Evolutionary conservation across 2,888 invertebrate species (phyloP), one percentile per base, ranked within the genome.

Genomic region (Clepsis dumicolana): DNA sequence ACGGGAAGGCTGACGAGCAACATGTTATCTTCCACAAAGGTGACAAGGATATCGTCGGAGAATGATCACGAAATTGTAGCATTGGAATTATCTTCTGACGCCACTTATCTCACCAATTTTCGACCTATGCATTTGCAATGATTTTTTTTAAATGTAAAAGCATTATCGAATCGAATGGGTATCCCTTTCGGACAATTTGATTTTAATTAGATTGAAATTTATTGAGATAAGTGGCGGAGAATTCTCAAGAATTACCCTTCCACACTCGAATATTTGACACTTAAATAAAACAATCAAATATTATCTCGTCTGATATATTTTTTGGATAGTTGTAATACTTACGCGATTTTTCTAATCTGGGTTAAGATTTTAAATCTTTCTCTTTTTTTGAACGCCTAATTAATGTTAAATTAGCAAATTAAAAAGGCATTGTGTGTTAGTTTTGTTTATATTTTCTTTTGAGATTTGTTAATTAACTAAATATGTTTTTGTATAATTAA

Each of bases 1-100:
- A 96, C 81, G 96, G 96, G 70, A 94, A 95, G 80, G 80, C 95
- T 14, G 21, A 75, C 4, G 59, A 74, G 57, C 65, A 74, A 21
- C 53, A 25, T n/a, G 60, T 66, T 56, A 38, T n/a, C 12, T 67
- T 21, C 57, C 18, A 64, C 64, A 38, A 57, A 67, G 66, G 60
- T 65, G 64, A 64, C 14, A 10, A 21, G 2, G 56, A 57, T 62
- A 38, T 50, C 64, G 64, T 54, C 16, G 7, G 21, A 12, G 32
- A 16, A 52, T 52, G n/a, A 52, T 1, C 52, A 52, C 52, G n/a
- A n/a, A 59, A 14, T 10, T 8, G 2, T 4, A 24, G n/a, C 10
- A 10, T 35, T 35, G 35, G 1, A 8, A 1, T 29, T 3, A 3
- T 7, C 29, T 29, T 3, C 29, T 29, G 5, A 29, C 38, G n/a